These are phyloP conservation scores for Prionailurus viverrinus DNA, from an alignment of 2,113 vertebrate species.

Conservation along the genomic window DNA sequence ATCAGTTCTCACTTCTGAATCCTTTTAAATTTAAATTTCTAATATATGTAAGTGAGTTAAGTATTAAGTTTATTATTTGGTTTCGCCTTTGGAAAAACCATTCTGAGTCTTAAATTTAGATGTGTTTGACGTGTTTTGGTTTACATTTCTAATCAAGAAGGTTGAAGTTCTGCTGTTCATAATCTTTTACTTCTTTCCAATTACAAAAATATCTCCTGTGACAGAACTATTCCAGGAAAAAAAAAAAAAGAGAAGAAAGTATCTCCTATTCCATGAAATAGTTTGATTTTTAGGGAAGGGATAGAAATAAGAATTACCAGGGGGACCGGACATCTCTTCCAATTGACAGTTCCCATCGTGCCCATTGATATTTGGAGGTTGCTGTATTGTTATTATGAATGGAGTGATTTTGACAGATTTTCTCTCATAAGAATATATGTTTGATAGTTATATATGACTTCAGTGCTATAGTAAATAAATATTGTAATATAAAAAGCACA, in stretches of 20 bases:
- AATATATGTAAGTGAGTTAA: neutral
- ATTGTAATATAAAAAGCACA: neutral
- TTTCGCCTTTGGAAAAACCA: neutral
- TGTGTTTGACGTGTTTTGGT: neutral
- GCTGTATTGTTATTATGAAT: neutral
- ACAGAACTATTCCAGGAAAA: neutral
- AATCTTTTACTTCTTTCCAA: conserved; percentile 16
- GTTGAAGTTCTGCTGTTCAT: neutral
- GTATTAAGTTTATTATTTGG: conserved; percentile 38
- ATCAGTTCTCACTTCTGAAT: neutral
- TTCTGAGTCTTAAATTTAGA: neutral
- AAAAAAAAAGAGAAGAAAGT: neutral
- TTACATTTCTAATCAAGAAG: conserved; percentile 4
- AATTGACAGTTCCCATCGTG: neutral
- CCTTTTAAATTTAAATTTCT: conserved; percentile 52
- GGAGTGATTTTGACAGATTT: neutral
- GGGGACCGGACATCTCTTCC: neutral
- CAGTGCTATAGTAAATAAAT: neutral
- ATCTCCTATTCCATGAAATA: neutral
- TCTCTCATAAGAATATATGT: neutral
- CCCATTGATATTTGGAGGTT: neutral
- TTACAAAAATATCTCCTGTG: neutral
- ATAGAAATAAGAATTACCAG: neutral
- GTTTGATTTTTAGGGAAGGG: neutral
- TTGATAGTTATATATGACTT: neutral